Conservation (phyloP, 2,797 vertebrate genomes). For the Heliangelus exortis region DNA sequence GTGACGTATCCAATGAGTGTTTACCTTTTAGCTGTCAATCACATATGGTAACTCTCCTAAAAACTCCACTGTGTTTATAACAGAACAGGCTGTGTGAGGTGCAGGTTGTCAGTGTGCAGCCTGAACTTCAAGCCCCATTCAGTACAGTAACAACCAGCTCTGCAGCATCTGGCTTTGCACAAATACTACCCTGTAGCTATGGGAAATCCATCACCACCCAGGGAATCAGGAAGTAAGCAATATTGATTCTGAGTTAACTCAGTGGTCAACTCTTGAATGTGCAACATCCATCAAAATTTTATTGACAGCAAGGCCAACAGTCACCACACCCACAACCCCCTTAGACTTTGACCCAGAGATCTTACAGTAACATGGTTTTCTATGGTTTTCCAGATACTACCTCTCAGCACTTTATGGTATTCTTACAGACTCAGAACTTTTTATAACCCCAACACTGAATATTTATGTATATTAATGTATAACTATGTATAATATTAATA, state of each 20-base stretch:
- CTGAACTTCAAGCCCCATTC: neutral
- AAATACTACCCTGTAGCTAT: neutral
- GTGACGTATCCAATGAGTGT: neutral
- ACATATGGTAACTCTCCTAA: neutral
- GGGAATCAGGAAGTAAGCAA: conserved; percentile 17
- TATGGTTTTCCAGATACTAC: neutral
- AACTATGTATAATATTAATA: too few relatives aligned
- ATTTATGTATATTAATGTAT: neutral
- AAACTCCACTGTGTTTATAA: neutral
- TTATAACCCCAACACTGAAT: neutral
- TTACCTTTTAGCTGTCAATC: neutral
- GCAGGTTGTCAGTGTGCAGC: fast-evolving
- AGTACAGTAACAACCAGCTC: neutral
- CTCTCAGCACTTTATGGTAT: neutral
- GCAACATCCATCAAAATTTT: neutral
- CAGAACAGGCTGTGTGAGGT: fast-evolving
- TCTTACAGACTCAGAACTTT: neutral
- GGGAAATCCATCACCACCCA: conserved; percentile 19
- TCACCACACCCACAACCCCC: neutral
- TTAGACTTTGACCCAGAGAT: neutral
- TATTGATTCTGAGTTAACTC: neutral
- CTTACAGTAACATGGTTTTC: neutral
- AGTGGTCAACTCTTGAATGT: neutral
- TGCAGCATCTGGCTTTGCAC: neutral
- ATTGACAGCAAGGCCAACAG: neutral